Conservation (phyloP, 2,797 vertebrate species). For the Chelmon rostratus region DNA sequence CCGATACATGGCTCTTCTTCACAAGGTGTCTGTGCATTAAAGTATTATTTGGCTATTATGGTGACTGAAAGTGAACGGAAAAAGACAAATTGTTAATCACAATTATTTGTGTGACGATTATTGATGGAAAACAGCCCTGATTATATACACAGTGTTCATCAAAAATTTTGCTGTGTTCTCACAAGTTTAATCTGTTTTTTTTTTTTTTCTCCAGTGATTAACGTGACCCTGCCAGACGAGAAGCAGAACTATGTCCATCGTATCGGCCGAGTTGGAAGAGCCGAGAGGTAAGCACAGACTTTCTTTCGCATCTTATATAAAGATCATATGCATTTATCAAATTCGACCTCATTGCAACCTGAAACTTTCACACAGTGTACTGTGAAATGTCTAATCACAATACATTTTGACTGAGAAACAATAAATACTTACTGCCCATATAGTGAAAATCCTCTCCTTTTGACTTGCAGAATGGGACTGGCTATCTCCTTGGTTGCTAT, state of each 20-base stretch:
- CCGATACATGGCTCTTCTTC: too few relatives aligned
- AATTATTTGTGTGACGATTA: too few relatives aligned
- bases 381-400: not conserved
- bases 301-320: not conserved
- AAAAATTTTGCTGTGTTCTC: too few relatives aligned
- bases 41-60: too few relatives aligned
- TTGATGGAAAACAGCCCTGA: too few relatives aligned
- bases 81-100: too few relatives aligned
- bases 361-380: not conserved
- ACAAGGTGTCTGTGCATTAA: too few relatives aligned
- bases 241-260: constrained; percentile 99
- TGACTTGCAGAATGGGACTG: constrained; percentile 93
- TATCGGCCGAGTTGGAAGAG: constrained; percentile 97
- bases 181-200: not conserved
- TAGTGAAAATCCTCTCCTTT: not conserved
- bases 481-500: constrained; percentile 97
- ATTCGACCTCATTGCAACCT: not conserved
- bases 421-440: not conserved
- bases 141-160: not conserved
- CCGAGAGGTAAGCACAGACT: constrained; percentile 88
- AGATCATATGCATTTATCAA: not conserved
- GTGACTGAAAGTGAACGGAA: too few relatives aligned
- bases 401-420: not conserved
- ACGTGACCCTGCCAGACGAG: constrained; percentile 97
- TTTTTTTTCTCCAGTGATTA: constrained; percentile 88